These are phyloP conservation scores for Electrophaes corylata DNA, from an alignment of 2,888 invertebrate species.

Conservation along the genomic window DNA sequence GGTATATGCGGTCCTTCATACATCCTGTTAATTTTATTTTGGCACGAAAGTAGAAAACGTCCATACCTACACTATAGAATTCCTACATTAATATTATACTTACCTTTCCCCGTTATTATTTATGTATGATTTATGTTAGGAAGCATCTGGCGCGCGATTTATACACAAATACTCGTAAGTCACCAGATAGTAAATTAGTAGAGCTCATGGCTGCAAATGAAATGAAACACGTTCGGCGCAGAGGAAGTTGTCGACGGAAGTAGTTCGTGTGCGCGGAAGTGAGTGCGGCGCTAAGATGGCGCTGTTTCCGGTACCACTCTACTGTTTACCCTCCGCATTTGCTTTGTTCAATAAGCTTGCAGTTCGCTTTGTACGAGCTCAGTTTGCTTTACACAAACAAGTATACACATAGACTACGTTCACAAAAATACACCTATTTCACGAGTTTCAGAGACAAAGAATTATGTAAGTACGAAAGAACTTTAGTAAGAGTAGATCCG, in stretches of 20 bases:
- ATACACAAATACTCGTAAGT: conserved; percentile 20
- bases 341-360: conserved; percentile 31
- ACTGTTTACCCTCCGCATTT: conserved; percentile 46
- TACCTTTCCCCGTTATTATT: no score
- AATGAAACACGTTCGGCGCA: conserved; percentile 44
- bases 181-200: conserved; percentile 25
- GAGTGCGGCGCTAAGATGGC: conserved; percentile 53
- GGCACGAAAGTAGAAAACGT: no score
- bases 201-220: conserved; percentile 33
- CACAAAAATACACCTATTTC: no score
- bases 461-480: no score
- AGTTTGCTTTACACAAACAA: background rate
- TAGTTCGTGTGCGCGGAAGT: conserved; percentile 58
- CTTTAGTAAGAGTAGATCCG: no score
- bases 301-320: conserved; percentile 48
- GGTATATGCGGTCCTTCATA: no score
- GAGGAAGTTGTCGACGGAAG: conserved; percentile 59
- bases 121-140: background rate
- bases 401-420: background rate
- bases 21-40: no score
- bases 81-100: no score
- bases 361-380: conserved; percentile 1
- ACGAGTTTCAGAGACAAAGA: no score
- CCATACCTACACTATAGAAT: no score
- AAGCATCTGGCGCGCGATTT: background rate